Evolutionary conservation across 2,797 vertebrate species (phyloP).

Genomic region (Macroramphosus scolopax): DNA sequence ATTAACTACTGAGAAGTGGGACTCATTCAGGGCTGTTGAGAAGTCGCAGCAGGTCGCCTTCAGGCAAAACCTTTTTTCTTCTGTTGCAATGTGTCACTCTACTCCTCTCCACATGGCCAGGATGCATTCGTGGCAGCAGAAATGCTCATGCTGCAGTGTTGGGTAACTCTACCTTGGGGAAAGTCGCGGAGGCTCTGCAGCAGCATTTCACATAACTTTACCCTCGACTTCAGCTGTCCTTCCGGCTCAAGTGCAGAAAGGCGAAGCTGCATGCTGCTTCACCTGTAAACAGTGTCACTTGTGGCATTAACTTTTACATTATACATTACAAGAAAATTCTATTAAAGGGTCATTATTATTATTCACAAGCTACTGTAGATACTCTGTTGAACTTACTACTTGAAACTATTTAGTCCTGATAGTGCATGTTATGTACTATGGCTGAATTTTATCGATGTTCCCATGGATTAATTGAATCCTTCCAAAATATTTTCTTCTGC

Average conservation of each 20-base stretch:
- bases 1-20: background rate
- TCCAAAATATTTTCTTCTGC: too few relatives aligned
- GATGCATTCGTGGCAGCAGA: constrained; percentile 27
- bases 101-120: constrained; percentile 17
- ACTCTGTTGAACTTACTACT: too few relatives aligned
- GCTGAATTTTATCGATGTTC: too few relatives aligned
- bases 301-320: background rate
- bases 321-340: too few relatives aligned
- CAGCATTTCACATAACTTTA: constrained; percentile 42
- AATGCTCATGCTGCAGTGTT: constrained; percentile 62
- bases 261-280: constrained; percentile 42
- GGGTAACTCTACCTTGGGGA: constrained; percentile 59
- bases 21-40: background rate
- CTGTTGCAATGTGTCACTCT: constrained; percentile 47
- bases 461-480: too few relatives aligned
- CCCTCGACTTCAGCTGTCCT: constrained; percentile 66
- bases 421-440: too few relatives aligned
- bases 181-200: constrained; percentile 33
- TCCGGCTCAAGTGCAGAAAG: constrained; percentile 56
- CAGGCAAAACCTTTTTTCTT: constrained; percentile 18
- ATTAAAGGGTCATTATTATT: background rate
- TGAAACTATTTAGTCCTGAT: too few relatives aligned
- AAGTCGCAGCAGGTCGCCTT: background rate
- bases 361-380: too few relatives aligned
- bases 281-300: constrained; percentile 26